Percentiles rank a stretch among this genome's conserved stretches.
These are phyloP conservation scores for Alloplasta piceator DNA, from an alignment of 2,888 invertebrate species.

Conservation along the genomic window DNA sequence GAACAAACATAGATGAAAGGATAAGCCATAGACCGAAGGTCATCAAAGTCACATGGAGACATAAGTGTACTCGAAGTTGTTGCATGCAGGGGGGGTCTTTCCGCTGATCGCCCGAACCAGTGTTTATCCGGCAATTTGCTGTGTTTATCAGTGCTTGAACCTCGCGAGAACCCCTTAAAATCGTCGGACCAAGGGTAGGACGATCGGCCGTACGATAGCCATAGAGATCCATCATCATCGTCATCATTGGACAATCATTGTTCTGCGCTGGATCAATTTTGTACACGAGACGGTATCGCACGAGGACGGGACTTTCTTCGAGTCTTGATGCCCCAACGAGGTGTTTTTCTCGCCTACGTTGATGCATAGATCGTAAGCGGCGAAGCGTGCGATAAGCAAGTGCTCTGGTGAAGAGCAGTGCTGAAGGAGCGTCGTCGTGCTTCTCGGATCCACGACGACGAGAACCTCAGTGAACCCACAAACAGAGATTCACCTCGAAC, in stretches of 20 bases:
- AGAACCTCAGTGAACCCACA: constrained; percentile 27
- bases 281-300: too few relatives aligned
- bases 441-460: constrained; percentile 37
- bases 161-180: too few relatives aligned
- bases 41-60: too few relatives aligned
- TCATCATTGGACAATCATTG: too few relatives aligned
- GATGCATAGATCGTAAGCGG: constrained; percentile 17
- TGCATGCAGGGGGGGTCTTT: not conserved
- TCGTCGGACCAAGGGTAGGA: too few relatives aligned
- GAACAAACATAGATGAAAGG: not conserved
- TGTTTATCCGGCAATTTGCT: constrained; percentile 24
- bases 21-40: too few relatives aligned
- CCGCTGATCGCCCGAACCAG: not conserved
- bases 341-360: constrained; percentile 6
- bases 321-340: not conserved
- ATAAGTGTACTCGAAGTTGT: too few relatives aligned
- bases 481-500: too few relatives aligned
- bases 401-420: constrained; percentile 12
- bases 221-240: too few relatives aligned
- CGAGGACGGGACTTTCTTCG: too few relatives aligned
- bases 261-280: too few relatives aligned
- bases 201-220: too few relatives aligned
- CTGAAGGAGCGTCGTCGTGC: constrained; percentile 30
- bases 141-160: constrained; percentile 19
- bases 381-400: constrained; percentile 34